Evolutionary conservation across 2,113 vertebrate species (phyloP).

Genomic region (Gorsachius goisagi): DNA sequence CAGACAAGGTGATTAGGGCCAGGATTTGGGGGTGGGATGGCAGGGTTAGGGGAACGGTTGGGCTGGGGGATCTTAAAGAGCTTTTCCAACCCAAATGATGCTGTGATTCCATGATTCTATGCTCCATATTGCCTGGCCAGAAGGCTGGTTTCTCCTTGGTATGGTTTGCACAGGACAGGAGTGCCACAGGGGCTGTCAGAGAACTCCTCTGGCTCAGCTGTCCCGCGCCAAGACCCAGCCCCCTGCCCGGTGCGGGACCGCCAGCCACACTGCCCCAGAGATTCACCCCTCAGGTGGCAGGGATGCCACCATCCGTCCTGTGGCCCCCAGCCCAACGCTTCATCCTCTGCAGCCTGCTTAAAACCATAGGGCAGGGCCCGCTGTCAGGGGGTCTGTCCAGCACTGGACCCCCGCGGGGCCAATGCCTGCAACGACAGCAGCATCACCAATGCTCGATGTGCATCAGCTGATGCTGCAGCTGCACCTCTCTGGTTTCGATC

Average conservation of each 20-base stretch:
- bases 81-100: too few species aligned
- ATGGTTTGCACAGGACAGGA: background rate
- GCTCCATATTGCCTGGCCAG: background rate
- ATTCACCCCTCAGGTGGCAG: background rate
- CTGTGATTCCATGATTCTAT: too few species aligned
- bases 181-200: background rate
- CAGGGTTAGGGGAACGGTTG: too few species aligned
- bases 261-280: background rate
- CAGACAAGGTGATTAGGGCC: too few species aligned
- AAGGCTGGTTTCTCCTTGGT: accelerated
- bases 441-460: accelerated
- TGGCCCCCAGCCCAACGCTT: accelerated
- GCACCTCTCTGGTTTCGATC: background rate
- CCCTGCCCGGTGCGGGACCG: accelerated
- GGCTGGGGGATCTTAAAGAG: too few species aligned
- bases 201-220: background rate
- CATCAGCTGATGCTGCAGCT: background rate
- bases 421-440: accelerated
- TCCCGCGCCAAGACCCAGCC: accelerated
- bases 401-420: background rate
- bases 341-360: background rate
- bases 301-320: background rate
- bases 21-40: too few species aligned
- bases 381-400: background rate
- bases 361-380: background rate